These are phyloP conservation scores for Strigamia maritima DNA, from an alignment of 2,888 invertebrate species.

Conservation along the genomic window DNA sequence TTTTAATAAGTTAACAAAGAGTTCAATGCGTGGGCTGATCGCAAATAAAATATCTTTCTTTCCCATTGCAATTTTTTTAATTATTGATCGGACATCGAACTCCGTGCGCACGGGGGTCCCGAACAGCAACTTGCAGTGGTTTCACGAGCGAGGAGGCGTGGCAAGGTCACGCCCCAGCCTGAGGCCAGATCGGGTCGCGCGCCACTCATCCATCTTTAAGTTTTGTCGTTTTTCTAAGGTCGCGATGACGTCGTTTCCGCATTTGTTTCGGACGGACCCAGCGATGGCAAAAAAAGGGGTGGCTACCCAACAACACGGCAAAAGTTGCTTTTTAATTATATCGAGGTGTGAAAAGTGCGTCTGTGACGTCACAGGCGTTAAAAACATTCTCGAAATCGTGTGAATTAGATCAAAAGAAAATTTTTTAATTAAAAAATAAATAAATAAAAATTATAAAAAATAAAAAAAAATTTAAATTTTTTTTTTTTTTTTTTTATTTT, in stretches of 20 bases:
- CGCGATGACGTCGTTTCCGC: slow-evolving; percentile 7
- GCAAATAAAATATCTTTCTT: not conserved
- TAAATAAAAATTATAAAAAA: too few relatives aligned
- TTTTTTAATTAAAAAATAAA: not conserved
- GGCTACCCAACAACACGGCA: not conserved
- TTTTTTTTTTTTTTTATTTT: too few relatives aligned
- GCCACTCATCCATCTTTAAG: not conserved
- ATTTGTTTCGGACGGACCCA: not conserved
- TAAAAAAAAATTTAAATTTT: not conserved
- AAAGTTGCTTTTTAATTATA: slow-evolving; percentile 15
- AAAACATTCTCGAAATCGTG: not conserved
- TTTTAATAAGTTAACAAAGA: slow-evolving; percentile 21
- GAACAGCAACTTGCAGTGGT: not conserved
- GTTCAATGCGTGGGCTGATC: not conserved
- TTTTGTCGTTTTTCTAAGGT: not conserved
- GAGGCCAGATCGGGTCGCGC: slow-evolving; percentile 5
- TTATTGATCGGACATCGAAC: slow-evolving; percentile 2
- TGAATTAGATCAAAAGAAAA: slow-evolving; percentile 13
- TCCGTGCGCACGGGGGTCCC: not conserved
- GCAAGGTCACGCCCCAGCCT: slow-evolving; percentile 14
- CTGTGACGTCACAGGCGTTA: not conserved
- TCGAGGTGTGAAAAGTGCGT: slow-evolving; percentile 18
- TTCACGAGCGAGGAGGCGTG: not conserved
- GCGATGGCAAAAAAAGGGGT: not conserved
- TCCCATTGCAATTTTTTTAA: not conserved